phyloP scores from a whole-genome alignment of 2,888 invertebrate genomes.

The Dynastes hyllus region DNA sequence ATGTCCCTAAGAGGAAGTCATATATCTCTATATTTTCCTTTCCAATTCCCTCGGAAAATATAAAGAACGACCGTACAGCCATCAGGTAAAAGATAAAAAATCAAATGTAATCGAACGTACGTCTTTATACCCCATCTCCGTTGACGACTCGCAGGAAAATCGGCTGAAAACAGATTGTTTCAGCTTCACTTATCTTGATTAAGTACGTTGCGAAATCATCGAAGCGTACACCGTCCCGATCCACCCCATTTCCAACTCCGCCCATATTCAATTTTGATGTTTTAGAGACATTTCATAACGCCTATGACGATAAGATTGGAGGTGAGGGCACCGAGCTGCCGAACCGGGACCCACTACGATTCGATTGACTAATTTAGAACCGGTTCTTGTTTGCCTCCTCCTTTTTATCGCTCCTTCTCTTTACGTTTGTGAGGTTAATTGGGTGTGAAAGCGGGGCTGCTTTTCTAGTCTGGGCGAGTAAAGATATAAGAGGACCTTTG shows the following conservation, averaged over 20 bases:
- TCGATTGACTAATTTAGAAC: neutral
- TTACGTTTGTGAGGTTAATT: slow-evolving; percentile 13
- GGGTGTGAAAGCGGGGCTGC: neutral
- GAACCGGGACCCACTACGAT: neutral
- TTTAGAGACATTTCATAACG: neutral
- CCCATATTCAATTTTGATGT: slow-evolving; percentile 29
- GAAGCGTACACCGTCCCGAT: slow-evolving; percentile 1
- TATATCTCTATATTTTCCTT: neutral
- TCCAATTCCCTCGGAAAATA: neutral
- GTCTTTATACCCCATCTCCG: slow-evolving; percentile 1
- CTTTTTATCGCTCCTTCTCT: slow-evolving; percentile 3
- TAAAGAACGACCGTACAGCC: neutral
- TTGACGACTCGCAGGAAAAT: slow-evolving; percentile 16
- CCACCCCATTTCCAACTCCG: neutral
- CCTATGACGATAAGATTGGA: neutral
- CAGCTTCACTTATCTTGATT: slow-evolving; percentile 40
- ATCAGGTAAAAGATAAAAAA: slow-evolving; percentile 29
- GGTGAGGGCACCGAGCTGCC: neutral
- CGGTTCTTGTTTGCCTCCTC: neutral
- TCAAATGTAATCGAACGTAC: slow-evolving; percentile 25
- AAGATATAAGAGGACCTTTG: neutral
- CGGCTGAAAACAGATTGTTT: slow-evolving; percentile 34
- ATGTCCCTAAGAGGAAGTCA: neutral
- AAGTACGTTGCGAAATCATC: slow-evolving; percentile 24
- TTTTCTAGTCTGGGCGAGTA: neutral